A percentile compares a stretch with the other conserved stretches of the same genome.
Evolutionary conservation across 2,113 vertebrate species (phyloP).

Genomic region (Proteles cristata): DNA sequence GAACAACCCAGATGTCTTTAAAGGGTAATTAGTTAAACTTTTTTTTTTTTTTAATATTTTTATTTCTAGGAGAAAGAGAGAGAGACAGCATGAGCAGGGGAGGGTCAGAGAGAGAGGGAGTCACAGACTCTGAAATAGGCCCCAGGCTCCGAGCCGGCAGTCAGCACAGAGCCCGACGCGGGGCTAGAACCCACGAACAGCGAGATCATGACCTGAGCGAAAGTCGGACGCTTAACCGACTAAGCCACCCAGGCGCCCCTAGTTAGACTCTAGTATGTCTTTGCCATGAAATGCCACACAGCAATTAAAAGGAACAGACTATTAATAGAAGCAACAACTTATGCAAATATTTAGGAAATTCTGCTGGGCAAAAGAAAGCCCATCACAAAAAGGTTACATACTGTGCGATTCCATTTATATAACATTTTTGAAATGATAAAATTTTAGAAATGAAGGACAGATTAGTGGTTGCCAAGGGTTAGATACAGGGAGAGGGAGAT

Average conservation of each 20-base stretch:
- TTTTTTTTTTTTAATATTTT: not conserved
- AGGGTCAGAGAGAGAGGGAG: too few relatives aligned
- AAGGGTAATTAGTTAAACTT: not conserved
- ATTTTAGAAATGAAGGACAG: constrained; percentile 2
- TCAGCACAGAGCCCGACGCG: too few relatives aligned
- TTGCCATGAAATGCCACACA: not conserved
- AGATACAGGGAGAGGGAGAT: not conserved
- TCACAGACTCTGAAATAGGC: too few relatives aligned
- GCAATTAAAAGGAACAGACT: not conserved
- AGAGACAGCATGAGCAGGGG: too few relatives aligned
- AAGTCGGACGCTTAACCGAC: too few relatives aligned
- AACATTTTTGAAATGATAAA: constrained; percentile 22
- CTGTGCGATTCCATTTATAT: not conserved
- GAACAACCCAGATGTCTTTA: not conserved
- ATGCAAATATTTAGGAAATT: not conserved
- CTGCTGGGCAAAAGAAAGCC: not conserved
- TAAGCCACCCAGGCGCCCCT: not conserved
- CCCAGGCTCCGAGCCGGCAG: too few relatives aligned
- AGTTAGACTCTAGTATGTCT: not conserved
- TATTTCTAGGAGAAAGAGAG: too few relatives aligned
- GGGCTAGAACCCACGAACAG: too few relatives aligned
- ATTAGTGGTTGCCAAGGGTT: not conserved
- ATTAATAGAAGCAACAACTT: not conserved
- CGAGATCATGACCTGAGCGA: too few relatives aligned
- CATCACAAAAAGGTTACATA: not conserved